Base-by-base conservation (phyloP, 1,140 invertebrate genomes). In the Carposina sasakii region DNA sequence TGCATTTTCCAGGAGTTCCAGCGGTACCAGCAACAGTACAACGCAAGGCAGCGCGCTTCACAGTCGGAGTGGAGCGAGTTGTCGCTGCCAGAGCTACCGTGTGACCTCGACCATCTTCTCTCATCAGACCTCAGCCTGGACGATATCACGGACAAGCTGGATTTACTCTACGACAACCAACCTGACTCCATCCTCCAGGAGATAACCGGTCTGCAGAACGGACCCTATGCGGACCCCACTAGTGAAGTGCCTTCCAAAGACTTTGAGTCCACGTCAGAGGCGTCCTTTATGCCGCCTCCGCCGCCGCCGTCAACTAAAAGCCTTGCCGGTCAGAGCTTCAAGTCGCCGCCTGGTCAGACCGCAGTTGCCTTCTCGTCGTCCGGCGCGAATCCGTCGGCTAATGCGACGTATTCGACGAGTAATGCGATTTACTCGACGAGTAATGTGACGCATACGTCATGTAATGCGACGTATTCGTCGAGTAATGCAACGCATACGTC, bases 51-150 rank as follows among this genome's bases (percentile, higher is more conserved):
- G 57, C 79, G 86, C 1, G 83, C 84, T 1, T 3, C 68, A 4
- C 67, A 70, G 41, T 60, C 70, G 9, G 77, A 83, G 33, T 83
- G 79, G 79, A 70, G 69, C 54, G 71, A 78, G 48, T 48, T 81
- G 13, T 65, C 64, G 2, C 42, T 78, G 3, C 56, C 52, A 16
- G 24, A 39, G 41, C 4, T 30, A 70, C 13, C 64, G 82, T 82
- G 79, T 54, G 90, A 91, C 59, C 81, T 91, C 36, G 90, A 91
- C 51, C 87, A 89, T 54, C 69, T 91, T 64, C 70, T 90, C 10
- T 86, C 77, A 48, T 77, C 75, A 10, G 88, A 89, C 71, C 71
- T 86, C 20, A 79, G 83, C 42, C 73, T 88, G 22, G 78, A 88
- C 52, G 77, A 87, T 48, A 63, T 71, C 22, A 85, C 82, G 59